Evolutionary conservation across 2,888 invertebrate genomes (phyloP), one percentile per base, ranked within the genome.

Genomic region (Lithophane semibrunnea): DNA sequence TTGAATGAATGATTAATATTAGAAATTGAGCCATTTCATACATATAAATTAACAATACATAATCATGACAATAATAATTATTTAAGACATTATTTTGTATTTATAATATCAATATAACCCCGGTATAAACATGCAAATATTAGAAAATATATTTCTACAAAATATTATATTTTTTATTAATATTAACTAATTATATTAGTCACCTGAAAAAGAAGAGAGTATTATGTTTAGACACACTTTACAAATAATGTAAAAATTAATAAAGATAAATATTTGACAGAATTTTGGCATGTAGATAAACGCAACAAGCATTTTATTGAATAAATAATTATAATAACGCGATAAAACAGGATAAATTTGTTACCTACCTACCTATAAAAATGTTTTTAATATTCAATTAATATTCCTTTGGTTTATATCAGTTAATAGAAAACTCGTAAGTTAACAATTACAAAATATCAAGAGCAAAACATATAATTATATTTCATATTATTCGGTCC

Each of bases 121-220:
- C 52, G 44, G 65, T 69, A 76, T 12, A 73, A 29, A 79, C 89
- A 88, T 88, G 88, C 87, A 88, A 29, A 44, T 67, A 80, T 61
- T 70, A 79, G n/a, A 65, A 70, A 71, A 66, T 61, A 72, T 47
- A 56, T 56, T 21, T 49, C 54, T 61, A 66, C 49, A 52, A 42
- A 60, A 69, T 58, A 73, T 68, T 54, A 72, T 61, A 9, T 52
- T 52, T 18, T 52, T 52, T 52, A 21, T 52, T 3, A 21, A 52
- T 63, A 75, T 24, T 63, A 7, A 44, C 54, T 73, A 72, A 82
- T 64, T 61, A 74, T 60, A 73, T 2, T 81, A 88, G 69, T 44
- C 49, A 79, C 84, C 87, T 87, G 87, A 69, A 87, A 86, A 84
- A 63, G 61, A 88, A 77, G 64, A 69, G 13, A 56, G 21, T 42